phyloP scores from a whole-genome alignment of 2,113 vertebrate species.

The Bostrychus sinensis region DNA sequence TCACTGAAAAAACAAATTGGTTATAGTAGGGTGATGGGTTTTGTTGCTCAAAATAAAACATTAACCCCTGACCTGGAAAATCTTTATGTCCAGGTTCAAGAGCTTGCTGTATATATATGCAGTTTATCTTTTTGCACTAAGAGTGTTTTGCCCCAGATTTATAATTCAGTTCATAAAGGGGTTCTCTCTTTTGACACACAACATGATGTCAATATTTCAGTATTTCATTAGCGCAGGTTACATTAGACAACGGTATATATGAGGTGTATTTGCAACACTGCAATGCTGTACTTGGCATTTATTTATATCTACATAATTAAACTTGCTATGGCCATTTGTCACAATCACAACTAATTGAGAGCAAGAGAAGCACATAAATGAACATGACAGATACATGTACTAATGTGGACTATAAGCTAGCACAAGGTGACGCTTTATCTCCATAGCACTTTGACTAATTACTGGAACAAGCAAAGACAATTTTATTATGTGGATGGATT shows the following conservation, averaged over 20 bases:
- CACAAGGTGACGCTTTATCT: slow-evolving; percentile 42
- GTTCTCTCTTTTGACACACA: slow-evolving; percentile 63
- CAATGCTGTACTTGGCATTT: slow-evolving; percentile 32
- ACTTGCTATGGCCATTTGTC: slow-evolving; percentile 11
- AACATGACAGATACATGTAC: slow-evolving; percentile 39
- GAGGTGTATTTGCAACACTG: slow-evolving; percentile 8
- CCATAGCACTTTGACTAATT: slow-evolving; percentile 29
- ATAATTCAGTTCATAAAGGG: slow-evolving; percentile 64
- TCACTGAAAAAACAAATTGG: too few species aligned
- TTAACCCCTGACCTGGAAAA: too few species aligned
- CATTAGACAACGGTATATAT: slow-evolving; percentile 3
- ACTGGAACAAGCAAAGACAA: slow-evolving; percentile 42
- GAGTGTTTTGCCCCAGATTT: slow-evolving; percentile 57
- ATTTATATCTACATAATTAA: slow-evolving; percentile 48
- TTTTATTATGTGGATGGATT: slow-evolving; percentile 19
- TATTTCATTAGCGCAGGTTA: slow-evolving; percentile 49
- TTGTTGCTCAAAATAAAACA: too few species aligned
- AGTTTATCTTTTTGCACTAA: too few species aligned
- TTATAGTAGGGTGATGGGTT: too few species aligned
- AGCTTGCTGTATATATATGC: too few species aligned
- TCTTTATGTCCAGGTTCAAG: too few species aligned
- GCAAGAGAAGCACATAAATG: slow-evolving; percentile 3
- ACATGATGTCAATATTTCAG: slow-evolving; percentile 69
- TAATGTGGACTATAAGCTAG: slow-evolving; percentile 29
- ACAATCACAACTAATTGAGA: slow-evolving; percentile 32